Evolutionary conservation across 2,888 invertebrate genomes (phyloP).

Genomic region (Venustoraphidia nigricollis): DNA sequence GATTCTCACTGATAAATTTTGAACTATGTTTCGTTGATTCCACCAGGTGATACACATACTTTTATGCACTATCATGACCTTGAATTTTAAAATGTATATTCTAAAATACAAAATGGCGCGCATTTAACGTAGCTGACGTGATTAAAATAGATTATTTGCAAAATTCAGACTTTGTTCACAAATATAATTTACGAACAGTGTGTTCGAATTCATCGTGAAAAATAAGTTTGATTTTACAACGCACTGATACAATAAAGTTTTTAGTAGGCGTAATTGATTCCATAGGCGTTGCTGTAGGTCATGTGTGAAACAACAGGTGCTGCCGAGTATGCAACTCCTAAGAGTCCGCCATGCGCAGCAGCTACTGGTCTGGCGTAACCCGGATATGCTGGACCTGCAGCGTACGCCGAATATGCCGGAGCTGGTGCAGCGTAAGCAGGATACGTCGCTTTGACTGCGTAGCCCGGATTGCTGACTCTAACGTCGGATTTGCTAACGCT

Average conservation of each 20-base stretch:
- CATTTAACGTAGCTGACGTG: no score
- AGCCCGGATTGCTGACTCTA: constrained; percentile 50
- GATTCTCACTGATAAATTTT: no score
- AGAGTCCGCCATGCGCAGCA: constrained; percentile 24
- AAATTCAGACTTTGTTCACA: no score
- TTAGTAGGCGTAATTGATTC: constrained; percentile 40
- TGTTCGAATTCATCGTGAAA: no score
- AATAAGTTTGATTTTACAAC: background rate
- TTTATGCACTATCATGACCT: no score
- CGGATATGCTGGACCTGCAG: constrained; percentile 13
- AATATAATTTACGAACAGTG: no score
- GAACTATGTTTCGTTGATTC: no score
- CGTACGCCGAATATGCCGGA: constrained; percentile 11
- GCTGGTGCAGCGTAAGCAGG: constrained; percentile 9
- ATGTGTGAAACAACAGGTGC: constrained; percentile 44
- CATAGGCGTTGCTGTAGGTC: constrained; percentile 38
- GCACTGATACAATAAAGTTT: constrained; percentile 4
- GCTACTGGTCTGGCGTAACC: constrained; percentile 26
- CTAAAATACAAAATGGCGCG: no score
- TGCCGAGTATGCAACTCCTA: constrained; percentile 43
- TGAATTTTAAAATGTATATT: no score
- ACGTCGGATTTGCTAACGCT: constrained; percentile 54
- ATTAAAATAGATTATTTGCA: no score
- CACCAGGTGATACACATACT: no score
- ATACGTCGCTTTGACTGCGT: constrained; percentile 4